A percentile compares a stretch with the other conserved stretches of the same genome.
These are phyloP conservation scores for Porites evermanni DNA, from an alignment of 92 coral and sea anemone species.

Conservation along the genomic window DNA sequence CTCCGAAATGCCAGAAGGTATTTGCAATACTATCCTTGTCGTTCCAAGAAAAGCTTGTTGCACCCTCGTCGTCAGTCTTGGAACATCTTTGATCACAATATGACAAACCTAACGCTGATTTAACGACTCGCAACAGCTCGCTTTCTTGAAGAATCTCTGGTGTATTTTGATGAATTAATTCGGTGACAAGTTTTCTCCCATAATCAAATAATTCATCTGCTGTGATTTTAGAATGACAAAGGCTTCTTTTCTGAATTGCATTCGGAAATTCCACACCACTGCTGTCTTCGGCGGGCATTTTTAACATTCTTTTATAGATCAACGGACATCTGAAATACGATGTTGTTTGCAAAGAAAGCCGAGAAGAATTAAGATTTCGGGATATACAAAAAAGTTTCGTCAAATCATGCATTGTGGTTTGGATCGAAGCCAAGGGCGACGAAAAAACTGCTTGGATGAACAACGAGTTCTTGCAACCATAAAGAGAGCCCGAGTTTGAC, in stretches of 20 bases:
- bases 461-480: background rate
- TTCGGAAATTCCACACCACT: background rate
- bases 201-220: slow-evolving; percentile 11
- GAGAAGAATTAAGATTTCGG: slow-evolving; percentile 17
- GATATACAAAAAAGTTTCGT: slow-evolving; percentile 36
- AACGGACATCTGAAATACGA: slow-evolving; percentile 6
- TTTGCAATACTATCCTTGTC: background rate
- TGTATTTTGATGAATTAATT: slow-evolving; percentile 21
- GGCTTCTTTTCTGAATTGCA: background rate
- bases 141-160: slow-evolving; percentile 22
- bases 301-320: background rate
- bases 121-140: background rate
- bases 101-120: slow-evolving; percentile 14
- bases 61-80: background rate
- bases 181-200: slow-evolving; percentile 7
- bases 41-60: background rate
- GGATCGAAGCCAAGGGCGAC: slow-evolving; percentile 1
- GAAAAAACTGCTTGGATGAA: background rate
- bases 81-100: background rate
- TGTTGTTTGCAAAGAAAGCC: slow-evolving; percentile 22
- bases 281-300: background rate
- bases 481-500: background rate
- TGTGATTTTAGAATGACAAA: background rate
- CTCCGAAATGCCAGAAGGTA: slow-evolving; percentile 36
- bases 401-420: slow-evolving; percentile 3